phyloP scores from a whole-genome alignment of 2,888 invertebrate genomes.

The Plagiodera versicolora region DNA sequence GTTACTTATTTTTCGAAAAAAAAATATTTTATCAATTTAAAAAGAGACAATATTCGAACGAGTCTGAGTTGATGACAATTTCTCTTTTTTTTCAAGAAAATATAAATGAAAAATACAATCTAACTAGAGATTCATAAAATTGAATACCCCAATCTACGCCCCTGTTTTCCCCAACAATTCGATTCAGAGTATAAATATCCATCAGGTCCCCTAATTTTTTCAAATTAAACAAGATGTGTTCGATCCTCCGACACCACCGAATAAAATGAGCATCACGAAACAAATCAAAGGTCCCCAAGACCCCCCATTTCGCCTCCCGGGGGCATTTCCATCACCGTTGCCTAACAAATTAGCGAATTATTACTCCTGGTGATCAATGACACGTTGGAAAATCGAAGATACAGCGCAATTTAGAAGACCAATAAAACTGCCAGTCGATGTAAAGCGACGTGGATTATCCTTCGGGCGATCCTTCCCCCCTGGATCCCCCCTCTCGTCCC shows the following conservation, averaged over 20 bases:
- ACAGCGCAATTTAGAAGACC: slow-evolving; percentile 54
- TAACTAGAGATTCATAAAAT: no score
- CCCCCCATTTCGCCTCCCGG: slow-evolving; percentile 26
- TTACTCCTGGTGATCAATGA: slow-evolving; percentile 56
- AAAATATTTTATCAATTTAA: no score
- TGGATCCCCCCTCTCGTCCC: no score
- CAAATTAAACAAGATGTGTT: not conserved
- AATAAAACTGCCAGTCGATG: slow-evolving; percentile 58
- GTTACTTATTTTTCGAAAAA: no score
- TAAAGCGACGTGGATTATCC: slow-evolving; percentile 59
- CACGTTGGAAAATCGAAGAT: slow-evolving; percentile 52
- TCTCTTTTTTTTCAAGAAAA: no score
- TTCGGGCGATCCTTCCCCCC: slow-evolving; percentile 21
- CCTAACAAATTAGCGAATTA: slow-evolving; percentile 56
- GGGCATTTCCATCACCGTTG: slow-evolving; percentile 48
- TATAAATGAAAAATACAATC: no score
- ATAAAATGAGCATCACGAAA: slow-evolving; percentile 12
- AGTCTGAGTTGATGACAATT: no score
- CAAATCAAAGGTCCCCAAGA: slow-evolving; percentile 25
- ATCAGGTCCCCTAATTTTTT: no score
- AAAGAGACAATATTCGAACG: no score
- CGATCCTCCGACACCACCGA: not conserved
- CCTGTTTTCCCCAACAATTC: no score
- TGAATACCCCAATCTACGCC: no score
- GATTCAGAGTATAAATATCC: no score